Conservation (phyloP, 2,888 invertebrate species). For the Thymelicus acteon region DNA sequence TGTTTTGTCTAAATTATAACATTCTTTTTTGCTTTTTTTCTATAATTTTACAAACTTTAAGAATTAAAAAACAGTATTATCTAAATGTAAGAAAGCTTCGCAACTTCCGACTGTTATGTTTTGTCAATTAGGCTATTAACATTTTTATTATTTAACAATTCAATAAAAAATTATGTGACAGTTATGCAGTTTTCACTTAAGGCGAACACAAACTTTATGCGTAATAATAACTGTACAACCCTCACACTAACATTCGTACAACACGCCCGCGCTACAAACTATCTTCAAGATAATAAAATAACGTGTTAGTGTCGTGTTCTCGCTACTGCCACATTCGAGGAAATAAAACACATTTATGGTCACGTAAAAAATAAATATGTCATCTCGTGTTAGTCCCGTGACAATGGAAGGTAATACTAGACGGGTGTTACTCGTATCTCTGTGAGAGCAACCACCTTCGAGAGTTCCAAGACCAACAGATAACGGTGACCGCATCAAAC, state of each 20-base stretch:
- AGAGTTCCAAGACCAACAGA: slow-evolving; percentile 63
- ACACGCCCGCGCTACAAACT: slow-evolving; percentile 22
- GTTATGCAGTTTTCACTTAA: no score
- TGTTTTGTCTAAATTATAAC: no score
- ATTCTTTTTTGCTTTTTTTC: no score
- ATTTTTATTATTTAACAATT: no score
- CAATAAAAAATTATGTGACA: no score
- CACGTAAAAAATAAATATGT: slow-evolving; percentile 76
- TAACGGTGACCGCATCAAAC: slow-evolving; percentile 75
- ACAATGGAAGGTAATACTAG: slow-evolving; percentile 72
- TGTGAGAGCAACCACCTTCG: slow-evolving; percentile 60
- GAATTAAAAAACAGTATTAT: no score
- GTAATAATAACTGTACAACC: not conserved
- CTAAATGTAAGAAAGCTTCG: no score
- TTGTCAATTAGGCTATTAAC: no score
- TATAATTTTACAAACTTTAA: no score
- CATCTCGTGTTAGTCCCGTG: slow-evolving; percentile 69
- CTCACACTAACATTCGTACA: not conserved
- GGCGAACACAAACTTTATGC: not conserved
- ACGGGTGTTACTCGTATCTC: slow-evolving; percentile 58
- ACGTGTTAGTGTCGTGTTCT: slow-evolving; percentile 21
- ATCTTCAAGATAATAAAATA: slow-evolving; percentile 21
- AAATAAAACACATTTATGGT: slow-evolving; percentile 66
- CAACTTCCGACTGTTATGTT: no score
- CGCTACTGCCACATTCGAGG: slow-evolving; percentile 37